These are phyloP conservation scores for Diglossa cyanea DNA, from an alignment of 2,797 vertebrate species.

Conservation along the genomic window DNA sequence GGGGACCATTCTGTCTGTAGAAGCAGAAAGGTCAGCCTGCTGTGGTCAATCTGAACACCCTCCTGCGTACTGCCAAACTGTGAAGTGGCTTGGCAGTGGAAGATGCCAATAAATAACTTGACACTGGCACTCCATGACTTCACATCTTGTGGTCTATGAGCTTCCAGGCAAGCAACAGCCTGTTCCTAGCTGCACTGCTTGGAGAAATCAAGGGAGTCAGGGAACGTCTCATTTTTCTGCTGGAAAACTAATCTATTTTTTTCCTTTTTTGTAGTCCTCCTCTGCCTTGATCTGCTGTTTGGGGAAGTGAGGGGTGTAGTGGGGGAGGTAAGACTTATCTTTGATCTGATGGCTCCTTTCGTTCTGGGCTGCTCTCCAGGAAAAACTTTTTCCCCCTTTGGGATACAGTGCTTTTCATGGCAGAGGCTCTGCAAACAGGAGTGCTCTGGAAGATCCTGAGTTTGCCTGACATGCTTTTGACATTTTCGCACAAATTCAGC, in stretches of 20 bases:
- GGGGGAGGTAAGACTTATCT: slow-evolving; percentile 5
- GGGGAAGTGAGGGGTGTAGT: slow-evolving; percentile 3
- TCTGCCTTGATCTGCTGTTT: neutral
- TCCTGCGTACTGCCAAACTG: neutral
- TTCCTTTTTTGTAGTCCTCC: neutral
- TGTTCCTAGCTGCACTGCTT: neutral
- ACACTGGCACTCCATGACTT: neutral
- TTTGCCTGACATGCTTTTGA: neutral
- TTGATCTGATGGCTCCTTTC: slow-evolving; percentile 30
- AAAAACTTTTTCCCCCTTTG: neutral
- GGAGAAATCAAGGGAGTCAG: neutral
- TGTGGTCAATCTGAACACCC: neutral
- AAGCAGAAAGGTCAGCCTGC: neutral
- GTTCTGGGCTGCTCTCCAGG: neutral
- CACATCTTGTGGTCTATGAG: neutral
- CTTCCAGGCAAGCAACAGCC: neutral
- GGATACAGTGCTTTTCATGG: neutral
- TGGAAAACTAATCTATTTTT: neutral
- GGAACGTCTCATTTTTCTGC: neutral
- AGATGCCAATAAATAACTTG: slow-evolving; percentile 5
- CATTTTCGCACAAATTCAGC: slow-evolving; percentile 2
- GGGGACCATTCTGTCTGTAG: neutral
- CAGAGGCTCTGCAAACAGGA: neutral
- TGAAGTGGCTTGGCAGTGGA: neutral
- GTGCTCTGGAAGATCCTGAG: neutral